Evolutionary conservation across 2,113 vertebrate species (phyloP), one percentile per base, ranked within the genome.

Genomic region (human): DNA sequence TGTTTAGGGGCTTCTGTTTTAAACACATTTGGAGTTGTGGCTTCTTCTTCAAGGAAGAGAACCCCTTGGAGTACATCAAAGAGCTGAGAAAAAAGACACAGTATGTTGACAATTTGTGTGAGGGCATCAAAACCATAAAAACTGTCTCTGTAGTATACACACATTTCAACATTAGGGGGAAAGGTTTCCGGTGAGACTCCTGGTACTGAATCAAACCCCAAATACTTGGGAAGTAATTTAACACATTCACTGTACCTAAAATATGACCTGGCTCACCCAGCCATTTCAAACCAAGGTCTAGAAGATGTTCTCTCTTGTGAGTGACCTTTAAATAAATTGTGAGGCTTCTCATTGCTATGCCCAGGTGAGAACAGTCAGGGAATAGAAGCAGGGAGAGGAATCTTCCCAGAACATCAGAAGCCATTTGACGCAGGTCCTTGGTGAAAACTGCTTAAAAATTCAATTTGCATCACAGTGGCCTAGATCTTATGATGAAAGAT

Each of bases 11-110:
- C 97, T 98, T 97, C 97, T 96, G 92, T 98, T 97, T 97, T 97
- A 97, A 97, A 96, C 96, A 98, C 94, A 97, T 98, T 97, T 95
- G 94, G 97, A 97, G 61, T 96, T 97, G 94, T 94, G 94, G 97
- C 94, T 97, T 97, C 96, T 97, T 97, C 88, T 75, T 98, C 96
- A 96, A 97, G 94, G 84, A 97, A 97, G 90, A 97, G 96, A 97
- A 92, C 78, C 68, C 84, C 96, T 97, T 97, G 90, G 95, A 98
- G 94, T 88, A 96, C 92, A 98, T 97, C 97, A 98, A 98, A 97
- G 95, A 95, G 25, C 93, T 96, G 88, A 57, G 59, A 94, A 94
- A 96, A 97, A 92, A 96, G 95, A 97, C 92, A 84, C 72, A 93
- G 88, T 96, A 59, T 96, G 94, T 95, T 97, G 97, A 97, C 96